Evolutionary conservation across 2,797 vertebrate genomes (phyloP).

Genomic region (Diglossa cyanea): DNA sequence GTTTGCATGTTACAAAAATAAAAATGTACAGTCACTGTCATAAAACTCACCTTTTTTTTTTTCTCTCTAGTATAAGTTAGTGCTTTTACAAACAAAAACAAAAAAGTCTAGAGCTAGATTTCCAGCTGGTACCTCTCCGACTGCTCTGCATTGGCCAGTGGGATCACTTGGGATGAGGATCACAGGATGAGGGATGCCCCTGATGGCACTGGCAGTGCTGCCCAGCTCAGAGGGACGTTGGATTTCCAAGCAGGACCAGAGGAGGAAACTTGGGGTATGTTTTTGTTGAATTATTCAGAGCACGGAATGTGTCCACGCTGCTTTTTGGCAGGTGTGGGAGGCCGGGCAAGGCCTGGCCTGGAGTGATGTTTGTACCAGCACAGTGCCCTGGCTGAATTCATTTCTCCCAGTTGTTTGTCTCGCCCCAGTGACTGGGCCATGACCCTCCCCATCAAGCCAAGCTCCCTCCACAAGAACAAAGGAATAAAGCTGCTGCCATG

Average conservation of each 20-base stretch:
- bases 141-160: not conserved
- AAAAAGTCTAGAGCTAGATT: not conserved
- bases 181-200: not conserved
- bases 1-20: slow-evolving; percentile 60
- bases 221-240: not conserved
- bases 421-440: rapidly evolving
- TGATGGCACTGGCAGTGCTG: not conserved
- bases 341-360: not conserved
- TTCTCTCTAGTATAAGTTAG: slow-evolving; percentile 45
- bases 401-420: not conserved
- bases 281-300: slow-evolving; percentile 32
- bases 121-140: not conserved
- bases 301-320: not conserved
- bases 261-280: not conserved
- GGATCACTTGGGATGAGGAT: not conserved
- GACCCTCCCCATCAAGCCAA: not conserved
- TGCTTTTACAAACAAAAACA: not conserved
- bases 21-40: slow-evolving; percentile 33
- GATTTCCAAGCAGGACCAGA: not conserved
- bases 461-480: not conserved
- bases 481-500: not conserved
- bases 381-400: not conserved
- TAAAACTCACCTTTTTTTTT: not conserved
- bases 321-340: not conserved
- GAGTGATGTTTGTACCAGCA: not conserved